Evolutionary conservation across 1,140 invertebrate species (phyloP), one percentile per base, ranked within the genome.

Genomic region (Tetramorium simillimum): DNA sequence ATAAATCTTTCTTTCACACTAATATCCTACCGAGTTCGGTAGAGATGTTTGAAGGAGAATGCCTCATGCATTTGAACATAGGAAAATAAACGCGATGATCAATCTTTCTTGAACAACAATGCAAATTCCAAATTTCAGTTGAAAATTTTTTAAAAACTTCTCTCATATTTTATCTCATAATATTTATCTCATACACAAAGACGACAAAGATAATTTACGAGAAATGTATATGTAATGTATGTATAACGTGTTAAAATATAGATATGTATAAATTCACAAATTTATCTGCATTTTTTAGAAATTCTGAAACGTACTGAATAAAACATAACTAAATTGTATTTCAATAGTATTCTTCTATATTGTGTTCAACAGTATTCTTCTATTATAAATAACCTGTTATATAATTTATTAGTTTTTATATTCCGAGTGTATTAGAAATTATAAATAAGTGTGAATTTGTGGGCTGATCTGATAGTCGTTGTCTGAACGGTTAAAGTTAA

Each of bases 361-460:
- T n/a, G n/a, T n/a, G n/a, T n/a, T n/a, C n/a, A n/a, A n/a, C 3
- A 12, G 2, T 12, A 60, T 46, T 46, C 0, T 63, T 33, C 18
- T 7, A 63, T 77, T 28, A 33, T 33, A 46, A 46, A 46, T 43
- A 63, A 77, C 18, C 7, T 40, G 12, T 60, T 58, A 40, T 4
- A 21, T 58, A 40, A 72, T 33, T 56, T 37, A 18, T 18, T 37
- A 73, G 18, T 3, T 46, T 43, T 28, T 43, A 0, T 40, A 40
- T 18, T 46, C 2, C 9, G 10, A 18, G 2, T 7, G 10, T 28
- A 18, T 62, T 43, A 6, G 1, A 28, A 63, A 33, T 46, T 28
- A 77, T 63, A 63, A 77, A 77, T 77, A 62, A 77, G n/a, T 24
- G 24, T 46, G 3, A 46, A 28, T 63, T 46, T 37, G 21, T 21